Evolutionary conservation across 2,888 invertebrate species (phyloP).

Genomic region (Hyles lineata): DNA sequence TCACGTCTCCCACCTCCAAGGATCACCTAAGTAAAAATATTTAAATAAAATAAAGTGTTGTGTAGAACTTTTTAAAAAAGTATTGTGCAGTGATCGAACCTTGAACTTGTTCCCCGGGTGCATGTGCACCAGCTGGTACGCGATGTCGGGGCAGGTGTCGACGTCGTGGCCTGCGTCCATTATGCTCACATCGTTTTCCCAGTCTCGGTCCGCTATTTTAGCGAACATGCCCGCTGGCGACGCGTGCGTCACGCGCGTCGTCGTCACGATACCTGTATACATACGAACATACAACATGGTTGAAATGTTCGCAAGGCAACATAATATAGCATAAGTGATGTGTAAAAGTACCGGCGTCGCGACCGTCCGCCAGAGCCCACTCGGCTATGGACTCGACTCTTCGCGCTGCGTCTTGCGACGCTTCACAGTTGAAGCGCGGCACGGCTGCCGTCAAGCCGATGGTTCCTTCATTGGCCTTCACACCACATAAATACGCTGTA

Average conservation of each 20-base stretch:
- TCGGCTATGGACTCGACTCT: slow-evolving; percentile 87
- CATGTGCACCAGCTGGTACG: slow-evolving; percentile 87
- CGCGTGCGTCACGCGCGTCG: slow-evolving; percentile 91
- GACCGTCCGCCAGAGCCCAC: slow-evolving; percentile 84
- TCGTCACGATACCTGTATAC: slow-evolving; percentile 84
- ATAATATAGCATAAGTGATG: too few relatives aligned
- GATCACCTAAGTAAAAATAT: slow-evolving; percentile 80
- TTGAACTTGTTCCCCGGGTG: slow-evolving; percentile 87
- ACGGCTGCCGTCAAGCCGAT: slow-evolving; percentile 88
- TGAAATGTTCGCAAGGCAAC: not conserved
- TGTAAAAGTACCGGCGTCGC: slow-evolving; percentile 58
- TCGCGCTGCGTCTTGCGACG: slow-evolving; percentile 75
- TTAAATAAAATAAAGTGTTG: not conserved
- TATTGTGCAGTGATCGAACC: slow-evolving; percentile 60
- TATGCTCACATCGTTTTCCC: slow-evolving; percentile 87
- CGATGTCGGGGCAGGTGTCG: slow-evolving; percentile 87
- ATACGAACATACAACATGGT: too few relatives aligned
- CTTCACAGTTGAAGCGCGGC: slow-evolving; percentile 82
- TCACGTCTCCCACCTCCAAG: slow-evolving; percentile 89
- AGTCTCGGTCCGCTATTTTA: slow-evolving; percentile 86
- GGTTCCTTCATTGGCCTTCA: slow-evolving; percentile 86
- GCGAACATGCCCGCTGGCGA: slow-evolving; percentile 89
- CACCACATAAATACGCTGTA: slow-evolving; percentile 87
- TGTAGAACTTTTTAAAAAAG: not conserved
- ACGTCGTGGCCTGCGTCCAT: slow-evolving; percentile 67